Base-by-base conservation (phyloP, 1,140 invertebrate species). In the Leptopilina boulardi region DNA sequence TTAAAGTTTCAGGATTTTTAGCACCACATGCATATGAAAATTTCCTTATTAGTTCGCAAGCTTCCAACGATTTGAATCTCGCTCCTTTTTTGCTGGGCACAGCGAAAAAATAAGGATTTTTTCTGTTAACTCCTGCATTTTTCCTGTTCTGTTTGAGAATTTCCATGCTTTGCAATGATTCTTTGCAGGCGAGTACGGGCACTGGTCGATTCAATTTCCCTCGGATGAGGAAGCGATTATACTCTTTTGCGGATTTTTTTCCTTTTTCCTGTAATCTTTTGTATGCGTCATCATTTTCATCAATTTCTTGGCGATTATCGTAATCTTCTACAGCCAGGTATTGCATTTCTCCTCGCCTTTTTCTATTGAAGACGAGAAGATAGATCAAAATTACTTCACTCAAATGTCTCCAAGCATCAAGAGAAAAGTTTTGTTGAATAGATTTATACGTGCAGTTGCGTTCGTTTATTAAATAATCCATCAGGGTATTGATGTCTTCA, bases 11-110 rank as follows among this genome's bases (percentile, higher is more conserved):
- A 3, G 74, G 74, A 8, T 30, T 2, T 18, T 38, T 23, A 1
- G 54, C 73, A 8, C 30, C 13, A 59, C 51, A 74, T 41, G 9
- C 9, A 5, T 1, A 13, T 4, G 73, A 4, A 34, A 5, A 59
- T 19, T 38, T 74, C 41, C 73, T 26, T 0, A 76, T 23, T 8
- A 76, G 9, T 13, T 38, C 30, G 18, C 44, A 71, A 15, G 70
- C 42, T 9, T 70, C 26, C 2, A 42, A 34, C 9, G 42, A 51
- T 51, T 51, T 54, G 3, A 59, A 38, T 4, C 19, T 11, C 18
- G 13, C 18, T 18, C 15, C 11, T 3, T 47, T 19, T 44, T 71
- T 30, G 34, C 19, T 9, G 18, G 26, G 21, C 26, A 73, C 19
- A n/a, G 26, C 26, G 6, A 73, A 73, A 10, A 47, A 47, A 23